Base-by-base conservation (phyloP, 2,888 invertebrate species). In the Hemaris fuciformis region DNA sequence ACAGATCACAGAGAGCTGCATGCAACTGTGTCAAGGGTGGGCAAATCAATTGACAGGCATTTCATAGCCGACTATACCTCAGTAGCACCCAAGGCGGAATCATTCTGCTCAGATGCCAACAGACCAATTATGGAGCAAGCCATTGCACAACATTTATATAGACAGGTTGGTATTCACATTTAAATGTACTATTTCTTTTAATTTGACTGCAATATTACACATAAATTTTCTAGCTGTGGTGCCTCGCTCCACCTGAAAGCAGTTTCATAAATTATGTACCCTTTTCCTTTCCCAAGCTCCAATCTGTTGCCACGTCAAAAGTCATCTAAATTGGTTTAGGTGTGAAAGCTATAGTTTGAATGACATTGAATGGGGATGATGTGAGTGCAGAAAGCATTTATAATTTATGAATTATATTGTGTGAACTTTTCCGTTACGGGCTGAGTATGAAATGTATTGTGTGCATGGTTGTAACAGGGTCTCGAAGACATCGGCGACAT, bases 21-120 rank as follows among this genome's bases (percentile, higher is more conserved):
- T 66, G 91, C 92, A 10, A 89, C 92, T 58, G 96, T 97, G 3
- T 99, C 99, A 0, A 97, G 98, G 93, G 98, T 99, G 57, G 99
- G 99, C 59, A 99, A 99, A 91, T 96, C 98, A 0, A 97, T 99
- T 73, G 99, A 99, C 84, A 95, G 98, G 76, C 98, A 98, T 89
- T 99, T 99, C 80, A 96, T 97, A 42, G 95, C 97, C 0, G 98
- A 99, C 85, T 98, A 98, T 89, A 96, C 96, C 0, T 95, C 97
- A 1, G 97, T 98, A 0, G 96, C 97, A 64, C 95, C 97, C 42
- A 94, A 94, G 56, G 98, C 98, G 65, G 96, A 96, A 69, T 94
- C 97, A 0, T 97, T 98, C 83, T 94, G 95, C 65, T 94, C 94
- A 1, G 93, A 95, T 0, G 94, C 95, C 57, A 91, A 92, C 64